Conservation (phyloP, 2,888 invertebrate species). For the Protodeltote pygarga region DNA sequence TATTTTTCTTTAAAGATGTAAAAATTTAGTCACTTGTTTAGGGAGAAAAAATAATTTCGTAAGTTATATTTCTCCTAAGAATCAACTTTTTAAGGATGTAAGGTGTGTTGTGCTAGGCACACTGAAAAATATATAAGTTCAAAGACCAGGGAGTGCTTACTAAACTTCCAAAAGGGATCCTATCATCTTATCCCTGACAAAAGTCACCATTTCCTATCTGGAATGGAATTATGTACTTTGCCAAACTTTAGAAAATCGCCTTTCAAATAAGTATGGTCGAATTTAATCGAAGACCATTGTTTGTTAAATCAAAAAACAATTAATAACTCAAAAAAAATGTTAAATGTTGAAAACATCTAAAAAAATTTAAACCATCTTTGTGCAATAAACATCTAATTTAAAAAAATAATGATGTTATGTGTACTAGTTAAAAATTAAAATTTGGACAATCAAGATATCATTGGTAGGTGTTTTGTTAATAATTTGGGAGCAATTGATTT, state of each 20-base stretch:
- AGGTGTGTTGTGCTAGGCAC: conserved; percentile 48
- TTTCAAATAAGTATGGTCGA: conserved; percentile 39
- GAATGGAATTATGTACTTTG: conserved; percentile 38
- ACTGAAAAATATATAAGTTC: conserved; percentile 42
- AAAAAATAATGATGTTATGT: conserved; percentile 24
- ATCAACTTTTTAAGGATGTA: conserved; percentile 59
- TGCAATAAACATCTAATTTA: conserved; percentile 44
- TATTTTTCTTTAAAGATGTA: conserved; percentile 48
- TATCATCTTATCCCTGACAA: conserved; percentile 7
- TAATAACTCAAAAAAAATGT: conserved; percentile 28
- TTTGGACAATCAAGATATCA: conserved; percentile 21
- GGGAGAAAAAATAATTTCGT: conserved; percentile 61
- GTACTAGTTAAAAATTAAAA: conserved; percentile 32
- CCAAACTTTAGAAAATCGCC: conserved; percentile 33
- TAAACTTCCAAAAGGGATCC: conserved; percentile 28
- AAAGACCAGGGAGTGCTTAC: conserved; percentile 23
- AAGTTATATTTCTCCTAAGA: conserved; percentile 70
- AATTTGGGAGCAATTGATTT: conserved; percentile 29
- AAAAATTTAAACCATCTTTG: conserved; percentile 33
- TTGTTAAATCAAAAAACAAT: conserved; percentile 41
- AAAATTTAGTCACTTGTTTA: conserved; percentile 50
- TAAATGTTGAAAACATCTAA: conserved; percentile 23
- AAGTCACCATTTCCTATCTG: conserved; percentile 33
- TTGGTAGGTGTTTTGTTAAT: conserved; percentile 17
- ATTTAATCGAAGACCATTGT: conserved; percentile 42